phyloP scores from a whole-genome alignment of 2,797 vertebrate genomes.

The Neoniphon sammara region DNA sequence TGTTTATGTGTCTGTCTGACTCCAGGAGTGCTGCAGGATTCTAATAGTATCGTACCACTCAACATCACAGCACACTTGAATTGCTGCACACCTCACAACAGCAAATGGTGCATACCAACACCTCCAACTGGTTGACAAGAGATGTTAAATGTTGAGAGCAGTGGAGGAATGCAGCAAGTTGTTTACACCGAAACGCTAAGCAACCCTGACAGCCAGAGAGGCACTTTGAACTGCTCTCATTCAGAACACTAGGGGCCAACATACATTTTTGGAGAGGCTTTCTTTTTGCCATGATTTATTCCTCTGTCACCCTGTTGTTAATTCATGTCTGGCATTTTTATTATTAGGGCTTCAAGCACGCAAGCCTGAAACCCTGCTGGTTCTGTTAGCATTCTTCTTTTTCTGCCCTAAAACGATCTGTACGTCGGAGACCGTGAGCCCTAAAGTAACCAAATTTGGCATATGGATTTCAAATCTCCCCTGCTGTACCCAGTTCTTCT shows the following conservation, averaged over 20 bases:
- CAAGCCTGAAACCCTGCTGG: no score
- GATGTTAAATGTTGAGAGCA: constrained; percentile 50
- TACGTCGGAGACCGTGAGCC: no score
- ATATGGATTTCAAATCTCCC: no score
- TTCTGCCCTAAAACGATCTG: no score
- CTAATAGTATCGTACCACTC: background rate
- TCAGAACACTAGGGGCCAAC: constrained; percentile 5
- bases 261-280: constrained; percentile 24
- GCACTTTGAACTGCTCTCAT: constrained; percentile 29
- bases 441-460: no score
- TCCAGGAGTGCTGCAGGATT: background rate
- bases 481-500: no score
- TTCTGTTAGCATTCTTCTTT: no score
- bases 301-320: constrained; percentile 3
- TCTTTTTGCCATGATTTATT: constrained; percentile 14
- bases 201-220: constrained; percentile 50
- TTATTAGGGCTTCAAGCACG: no score
- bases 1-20: no score
- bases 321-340: background rate
- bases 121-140: constrained; percentile 45
- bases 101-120: constrained; percentile 41
- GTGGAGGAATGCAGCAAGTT: constrained; percentile 26
- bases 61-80: constrained; percentile 20
- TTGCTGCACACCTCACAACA: constrained; percentile 18
- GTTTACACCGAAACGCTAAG: constrained; percentile 53